Conservation (phyloP, 2,888 invertebrate species). For the Leptinotarsa rubiginosa region DNA sequence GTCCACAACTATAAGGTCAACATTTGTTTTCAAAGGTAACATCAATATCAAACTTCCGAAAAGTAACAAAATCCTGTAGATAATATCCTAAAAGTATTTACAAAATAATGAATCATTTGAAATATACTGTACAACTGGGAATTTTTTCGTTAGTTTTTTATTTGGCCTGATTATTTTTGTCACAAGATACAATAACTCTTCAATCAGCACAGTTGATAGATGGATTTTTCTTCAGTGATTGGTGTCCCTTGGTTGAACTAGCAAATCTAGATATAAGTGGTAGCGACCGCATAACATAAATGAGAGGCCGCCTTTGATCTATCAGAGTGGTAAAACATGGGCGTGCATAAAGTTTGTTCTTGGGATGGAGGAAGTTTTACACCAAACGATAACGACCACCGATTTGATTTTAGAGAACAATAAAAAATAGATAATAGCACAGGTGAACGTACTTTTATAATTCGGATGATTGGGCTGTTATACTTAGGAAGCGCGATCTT, state of each 20-base stretch:
- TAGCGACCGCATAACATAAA: conserved; percentile 19
- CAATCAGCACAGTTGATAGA: conserved; percentile 11
- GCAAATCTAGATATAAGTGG: conserved; percentile 18
- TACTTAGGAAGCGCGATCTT: too few species aligned
- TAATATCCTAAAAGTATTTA: too few species aligned
- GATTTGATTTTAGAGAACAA: too few species aligned
- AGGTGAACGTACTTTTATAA: not conserved
- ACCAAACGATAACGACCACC: not conserved
- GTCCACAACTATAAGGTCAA: too few species aligned
- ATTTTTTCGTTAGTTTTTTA: not conserved
- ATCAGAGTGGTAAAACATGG: conserved; percentile 1
- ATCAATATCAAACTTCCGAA: too few species aligned
- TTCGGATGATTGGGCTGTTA: too few species aligned
- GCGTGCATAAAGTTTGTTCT: not conserved
- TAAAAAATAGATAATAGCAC: too few species aligned
- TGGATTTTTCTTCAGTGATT: conserved; percentile 8
- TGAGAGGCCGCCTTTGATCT: conserved; percentile 18
- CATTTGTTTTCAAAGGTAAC: too few species aligned
- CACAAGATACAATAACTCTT: conserved; percentile 1
- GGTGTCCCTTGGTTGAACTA: conserved; percentile 16
- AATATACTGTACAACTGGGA: too few species aligned
- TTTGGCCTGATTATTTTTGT: not conserved
- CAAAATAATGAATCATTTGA: too few species aligned
- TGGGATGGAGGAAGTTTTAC: not conserved
- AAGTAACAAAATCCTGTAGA: too few species aligned